phyloP scores from a whole-genome alignment of 2,797 vertebrate genomes.

The Galaxias olidus region DNA sequence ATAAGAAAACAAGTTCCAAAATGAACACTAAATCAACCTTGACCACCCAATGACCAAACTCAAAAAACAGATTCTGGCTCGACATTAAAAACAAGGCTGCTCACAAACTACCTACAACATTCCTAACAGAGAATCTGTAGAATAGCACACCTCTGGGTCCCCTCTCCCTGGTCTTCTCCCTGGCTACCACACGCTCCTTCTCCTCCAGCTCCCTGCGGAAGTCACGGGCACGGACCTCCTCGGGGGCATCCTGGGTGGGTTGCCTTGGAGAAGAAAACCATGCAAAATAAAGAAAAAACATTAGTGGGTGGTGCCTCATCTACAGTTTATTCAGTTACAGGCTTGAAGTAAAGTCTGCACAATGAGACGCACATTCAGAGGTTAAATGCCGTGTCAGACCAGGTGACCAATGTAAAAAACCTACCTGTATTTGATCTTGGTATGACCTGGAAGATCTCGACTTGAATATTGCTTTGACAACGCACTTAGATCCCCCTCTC shows the following conservation, averaged over 20 bases:
- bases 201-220: conserved; percentile 97
- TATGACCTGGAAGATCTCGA: conserved; percentile 94
- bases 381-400: too few relatives aligned
- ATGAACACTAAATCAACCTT: too few relatives aligned
- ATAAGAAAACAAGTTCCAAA: too few relatives aligned
- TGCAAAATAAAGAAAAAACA: too few relatives aligned
- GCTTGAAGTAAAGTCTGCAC: too few relatives aligned
- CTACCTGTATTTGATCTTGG: conserved; percentile 98
- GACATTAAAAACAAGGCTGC: too few relatives aligned
- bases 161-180: conserved; percentile 93
- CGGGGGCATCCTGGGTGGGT: conserved; percentile 94
- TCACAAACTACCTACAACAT: too few relatives aligned
- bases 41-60: too few relatives aligned
- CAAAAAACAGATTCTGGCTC: background rate
- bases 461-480: conserved; percentile 96
- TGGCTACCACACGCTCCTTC: conserved; percentile 85
- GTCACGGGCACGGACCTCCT: conserved; percentile 94
- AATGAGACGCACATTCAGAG: too few relatives aligned
- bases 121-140: background rate
- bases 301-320: too few relatives aligned
- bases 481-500: conserved; percentile 95
- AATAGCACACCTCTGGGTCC: conserved; percentile 88
- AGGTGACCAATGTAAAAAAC: conserved; percentile 7
- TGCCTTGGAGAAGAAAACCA: conserved; percentile 74
- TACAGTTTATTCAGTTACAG: too few relatives aligned